These are phyloP conservation scores for Clarias laeviceps DNA, from an alignment of 2,797 vertebrate genomes.

Conservation along the genomic window DNA sequence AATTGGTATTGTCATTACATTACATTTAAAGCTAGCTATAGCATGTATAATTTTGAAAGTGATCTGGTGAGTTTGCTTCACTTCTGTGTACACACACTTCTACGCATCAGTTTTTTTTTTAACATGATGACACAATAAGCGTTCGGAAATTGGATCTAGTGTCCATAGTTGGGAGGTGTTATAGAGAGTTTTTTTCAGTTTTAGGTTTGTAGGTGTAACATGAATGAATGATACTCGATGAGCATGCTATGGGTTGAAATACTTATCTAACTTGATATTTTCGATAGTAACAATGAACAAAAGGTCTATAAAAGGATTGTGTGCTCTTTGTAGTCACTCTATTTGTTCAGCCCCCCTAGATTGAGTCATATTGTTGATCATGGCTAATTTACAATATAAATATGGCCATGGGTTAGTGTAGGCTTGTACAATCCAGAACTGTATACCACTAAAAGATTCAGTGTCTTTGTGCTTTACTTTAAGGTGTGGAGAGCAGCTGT, in stretches of 20 bases:
- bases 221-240: not conserved
- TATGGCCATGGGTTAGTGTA: no score
- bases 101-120: not conserved
- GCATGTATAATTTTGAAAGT: not conserved
- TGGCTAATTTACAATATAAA: not conserved
- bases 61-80: not conserved
- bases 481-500: no score
- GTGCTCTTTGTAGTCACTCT: not conserved
- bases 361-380: no score
- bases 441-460: no score
- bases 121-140: not conserved
- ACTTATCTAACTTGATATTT: not conserved
- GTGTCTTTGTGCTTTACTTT: no score
- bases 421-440: no score
- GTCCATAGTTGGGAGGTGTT: not conserved
- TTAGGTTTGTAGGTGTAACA: not conserved
- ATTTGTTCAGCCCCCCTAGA: not conserved
- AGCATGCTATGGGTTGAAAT: not conserved
- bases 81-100: not conserved
- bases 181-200: conserved; percentile 4
- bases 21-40: not conserved
- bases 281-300: not conserved
- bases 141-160: not conserved
- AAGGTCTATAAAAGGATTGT: not conserved
- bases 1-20: not conserved